Evolutionary conservation across 2,888 invertebrate species (phyloP).

Genomic region (Lycaena phlaeas): DNA sequence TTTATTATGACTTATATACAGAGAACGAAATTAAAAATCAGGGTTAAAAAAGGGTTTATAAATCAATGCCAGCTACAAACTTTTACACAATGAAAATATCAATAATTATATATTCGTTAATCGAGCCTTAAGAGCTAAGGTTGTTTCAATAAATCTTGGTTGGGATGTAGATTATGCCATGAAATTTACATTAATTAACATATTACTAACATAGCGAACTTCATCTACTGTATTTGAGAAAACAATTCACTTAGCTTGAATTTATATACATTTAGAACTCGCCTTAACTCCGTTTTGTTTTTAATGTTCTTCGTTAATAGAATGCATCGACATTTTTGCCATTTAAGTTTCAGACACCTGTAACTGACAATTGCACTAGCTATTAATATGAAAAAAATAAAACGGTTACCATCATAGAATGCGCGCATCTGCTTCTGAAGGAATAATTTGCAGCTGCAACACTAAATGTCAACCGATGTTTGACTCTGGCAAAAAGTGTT

Average conservation of each 20-base stretch:
- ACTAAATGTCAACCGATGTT: conserved; percentile 56
- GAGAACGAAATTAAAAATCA: no score
- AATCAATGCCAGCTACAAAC: no score
- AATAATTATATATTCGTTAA: no score
- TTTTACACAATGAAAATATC: no score
- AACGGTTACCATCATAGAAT: conserved; percentile 33
- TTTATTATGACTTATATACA: no score
- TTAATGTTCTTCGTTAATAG: background rate
- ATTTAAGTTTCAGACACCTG: conserved; percentile 9
- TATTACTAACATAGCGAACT: background rate
- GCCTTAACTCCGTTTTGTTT: background rate
- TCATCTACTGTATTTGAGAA: background rate
- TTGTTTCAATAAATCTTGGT: background rate
- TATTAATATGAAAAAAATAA: conserved; percentile 27
- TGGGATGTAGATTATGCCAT: background rate
- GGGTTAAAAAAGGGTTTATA: no score
- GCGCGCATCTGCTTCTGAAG: conserved; percentile 51
- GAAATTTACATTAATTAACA: background rate
- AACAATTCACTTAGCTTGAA: background rate
- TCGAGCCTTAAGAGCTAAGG: no score
- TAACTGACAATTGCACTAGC: conserved; percentile 9
- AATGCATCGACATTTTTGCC: conserved; percentile 7
- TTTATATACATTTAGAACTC: background rate
- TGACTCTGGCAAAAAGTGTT: background rate
- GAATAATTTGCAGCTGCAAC: conserved; percentile 53